Base-by-base conservation (phyloP, 2,888 invertebrate species). In the Rotaria macrura region DNA sequence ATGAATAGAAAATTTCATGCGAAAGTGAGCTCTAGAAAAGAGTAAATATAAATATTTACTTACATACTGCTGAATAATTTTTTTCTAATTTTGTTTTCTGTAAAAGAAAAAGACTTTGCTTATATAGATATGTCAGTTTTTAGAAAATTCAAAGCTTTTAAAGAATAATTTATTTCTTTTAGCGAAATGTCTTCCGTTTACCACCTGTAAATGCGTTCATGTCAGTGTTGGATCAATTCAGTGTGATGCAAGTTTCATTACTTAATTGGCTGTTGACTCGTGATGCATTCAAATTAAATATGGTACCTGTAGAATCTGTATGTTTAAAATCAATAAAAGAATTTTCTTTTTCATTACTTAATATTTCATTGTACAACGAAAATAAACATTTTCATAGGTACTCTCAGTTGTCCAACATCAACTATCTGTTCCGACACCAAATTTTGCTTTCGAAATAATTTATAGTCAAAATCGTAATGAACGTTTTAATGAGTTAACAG, bases 361-460 rank as follows among this genome's bases (percentile, higher is more conserved):
- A 43, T 43, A 43, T 43, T 43, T 43, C 10, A 43, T 10, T 7
- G 10, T 7, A 74, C 20, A 40, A 38, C 25, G 20, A 43, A 5
- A 38, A 43, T 12, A 25, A n/a, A n/a, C 23, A n/a, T 17, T 9
- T 14, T 52, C 52, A 17, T n/a, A 84, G 84, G 49, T 43, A 9
- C 57, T 43, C 12, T 72, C 43, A 38, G 84, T 65, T 34, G 84
- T 84, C 0, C n/a, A 65, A 25, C 65, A 85, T 52, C 83, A 85
- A 38, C 20, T 83, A 29, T n/a, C 84, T 23, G n/a, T 85, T 25
- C 57, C 57, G 34, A 17, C 17, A 12, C 90, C 90, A 12, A 88
- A 89, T 84, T 89, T 87, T 87, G 88, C 90, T 43, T 89, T 89
- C 88, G 89, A 89, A 87, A 88, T 89, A 25, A 85, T 87, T 47